Evolutionary conservation across 2,888 invertebrate genomes (phyloP).

Genomic region (Himalopsyche kuldschensis): DNA sequence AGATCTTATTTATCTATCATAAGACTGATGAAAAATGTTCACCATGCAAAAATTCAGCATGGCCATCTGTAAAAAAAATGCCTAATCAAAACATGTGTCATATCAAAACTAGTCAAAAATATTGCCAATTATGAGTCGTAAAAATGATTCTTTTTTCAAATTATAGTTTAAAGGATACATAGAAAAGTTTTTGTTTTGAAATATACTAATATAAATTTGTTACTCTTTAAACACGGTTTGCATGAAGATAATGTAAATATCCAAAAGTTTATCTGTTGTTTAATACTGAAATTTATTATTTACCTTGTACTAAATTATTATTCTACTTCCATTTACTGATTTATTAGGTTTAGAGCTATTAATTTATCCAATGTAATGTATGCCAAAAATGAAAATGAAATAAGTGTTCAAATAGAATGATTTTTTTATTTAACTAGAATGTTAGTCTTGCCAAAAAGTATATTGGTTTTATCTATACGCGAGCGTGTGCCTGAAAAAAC

Average conservation of each 20-base stretch:
- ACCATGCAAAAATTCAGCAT: neutral
- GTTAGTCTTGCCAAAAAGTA: conserved; percentile 17
- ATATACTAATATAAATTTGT: neutral
- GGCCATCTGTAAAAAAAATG: neutral
- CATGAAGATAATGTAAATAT: neutral
- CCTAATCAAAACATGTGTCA: conserved; percentile 7
- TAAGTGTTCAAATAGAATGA: neutral
- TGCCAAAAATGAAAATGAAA: conserved; percentile 25
- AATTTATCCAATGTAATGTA: conserved; percentile 4
- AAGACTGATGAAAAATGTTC: neutral
- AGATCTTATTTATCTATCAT: neutral
- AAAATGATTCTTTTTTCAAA: neutral
- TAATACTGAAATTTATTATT: neutral
- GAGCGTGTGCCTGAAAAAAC: conserved; percentile 13
- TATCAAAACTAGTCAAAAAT: conserved; percentile 20
- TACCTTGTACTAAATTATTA: neutral
- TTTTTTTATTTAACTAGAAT: conserved; percentile 5
- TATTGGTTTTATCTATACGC: neutral
- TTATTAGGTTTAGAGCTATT: neutral
- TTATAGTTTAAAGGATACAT: neutral
- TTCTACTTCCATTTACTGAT: neutral
- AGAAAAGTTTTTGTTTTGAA: neutral
- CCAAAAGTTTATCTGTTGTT: neutral
- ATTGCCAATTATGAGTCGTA: neutral
- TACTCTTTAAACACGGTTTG: neutral